phyloP scores from a whole-genome alignment of 1,140 invertebrate genomes.

The Euwallacea similis region DNA sequence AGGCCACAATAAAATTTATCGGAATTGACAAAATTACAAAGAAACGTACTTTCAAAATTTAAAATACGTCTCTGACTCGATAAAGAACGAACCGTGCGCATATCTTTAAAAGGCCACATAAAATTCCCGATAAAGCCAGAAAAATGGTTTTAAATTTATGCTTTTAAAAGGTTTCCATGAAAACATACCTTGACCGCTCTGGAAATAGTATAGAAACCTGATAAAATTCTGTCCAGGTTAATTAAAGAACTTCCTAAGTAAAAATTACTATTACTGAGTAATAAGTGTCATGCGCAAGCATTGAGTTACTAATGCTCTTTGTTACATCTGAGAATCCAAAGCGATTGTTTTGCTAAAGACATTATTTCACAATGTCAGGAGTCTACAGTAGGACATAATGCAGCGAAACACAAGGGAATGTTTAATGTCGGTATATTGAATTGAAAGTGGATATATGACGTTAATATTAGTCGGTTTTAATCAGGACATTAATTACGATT shows the following conservation, averaged over 20 bases:
- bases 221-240: too few species aligned
- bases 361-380: too few species aligned
- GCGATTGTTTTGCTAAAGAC: too few species aligned
- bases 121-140: constrained; percentile 2
- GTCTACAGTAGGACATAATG: not conserved
- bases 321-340: too few species aligned
- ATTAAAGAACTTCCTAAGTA: too few species aligned
- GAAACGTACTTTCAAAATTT: constrained; percentile 30
- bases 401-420: constrained; percentile 8
- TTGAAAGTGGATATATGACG: constrained; percentile 30
- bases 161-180: not conserved
- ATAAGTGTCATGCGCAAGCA: too few species aligned
- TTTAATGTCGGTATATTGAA: constrained; percentile 23
- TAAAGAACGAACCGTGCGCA: constrained; percentile 12
- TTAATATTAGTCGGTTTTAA: constrained; percentile 28
- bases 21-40: constrained; percentile 31
- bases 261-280: too few species aligned
- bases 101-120: constrained; percentile 12
- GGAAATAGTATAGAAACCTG: too few species aligned
- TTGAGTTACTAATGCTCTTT: too few species aligned
- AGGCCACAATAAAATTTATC: constrained; percentile 36
- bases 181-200: not conserved
- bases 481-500: constrained; percentile 26
- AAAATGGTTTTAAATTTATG: not conserved
- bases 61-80: constrained; percentile 27